These are phyloP conservation scores for Nothocercus julius DNA, from an alignment of 2,113 vertebrate genomes.

Conservation along the genomic window DNA sequence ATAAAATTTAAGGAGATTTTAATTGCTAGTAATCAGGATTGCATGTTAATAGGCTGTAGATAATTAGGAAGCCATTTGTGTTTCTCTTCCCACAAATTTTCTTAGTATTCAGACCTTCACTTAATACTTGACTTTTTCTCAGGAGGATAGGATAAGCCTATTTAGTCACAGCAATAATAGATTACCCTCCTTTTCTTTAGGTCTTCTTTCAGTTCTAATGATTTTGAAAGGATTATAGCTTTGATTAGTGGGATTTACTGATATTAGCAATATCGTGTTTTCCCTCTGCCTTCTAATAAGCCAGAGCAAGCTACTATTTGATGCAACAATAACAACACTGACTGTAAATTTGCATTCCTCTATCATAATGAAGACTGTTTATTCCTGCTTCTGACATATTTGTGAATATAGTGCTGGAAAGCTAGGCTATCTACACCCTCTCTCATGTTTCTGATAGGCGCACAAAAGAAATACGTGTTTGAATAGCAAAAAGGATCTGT, in stretches of 20 bases:
- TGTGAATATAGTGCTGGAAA: neutral
- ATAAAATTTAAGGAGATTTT: slow-evolving; percentile 90
- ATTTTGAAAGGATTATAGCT: slow-evolving; percentile 73
- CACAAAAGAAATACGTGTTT: neutral
- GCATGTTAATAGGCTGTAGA: slow-evolving; percentile 85
- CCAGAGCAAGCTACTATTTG: neutral
- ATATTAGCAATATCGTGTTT: slow-evolving; percentile 35
- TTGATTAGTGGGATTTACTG: slow-evolving; percentile 72
- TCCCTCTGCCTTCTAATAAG: slow-evolving; percentile 39
- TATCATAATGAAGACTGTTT: neutral
- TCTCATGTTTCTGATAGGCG: neutral
- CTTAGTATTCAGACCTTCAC: slow-evolving; percentile 77
- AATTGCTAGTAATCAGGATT: slow-evolving; percentile 93
- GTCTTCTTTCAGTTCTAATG: slow-evolving; percentile 50
- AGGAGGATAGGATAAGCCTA: slow-evolving; percentile 81
- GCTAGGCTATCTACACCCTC: neutral
- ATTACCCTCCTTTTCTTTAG: slow-evolving; percentile 59
- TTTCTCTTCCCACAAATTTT: slow-evolving; percentile 85
- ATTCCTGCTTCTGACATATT: neutral
- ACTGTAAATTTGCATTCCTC: slow-evolving; percentile 47
- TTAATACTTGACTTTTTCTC: slow-evolving; percentile 81
- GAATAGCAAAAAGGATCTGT: neutral
- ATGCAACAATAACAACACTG: neutral
- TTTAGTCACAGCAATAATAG: slow-evolving; percentile 77
- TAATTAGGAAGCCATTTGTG: slow-evolving; percentile 92